Conservation (phyloP, 1,140 invertebrate genomes). For the Cryptotermes secundus region DNA sequence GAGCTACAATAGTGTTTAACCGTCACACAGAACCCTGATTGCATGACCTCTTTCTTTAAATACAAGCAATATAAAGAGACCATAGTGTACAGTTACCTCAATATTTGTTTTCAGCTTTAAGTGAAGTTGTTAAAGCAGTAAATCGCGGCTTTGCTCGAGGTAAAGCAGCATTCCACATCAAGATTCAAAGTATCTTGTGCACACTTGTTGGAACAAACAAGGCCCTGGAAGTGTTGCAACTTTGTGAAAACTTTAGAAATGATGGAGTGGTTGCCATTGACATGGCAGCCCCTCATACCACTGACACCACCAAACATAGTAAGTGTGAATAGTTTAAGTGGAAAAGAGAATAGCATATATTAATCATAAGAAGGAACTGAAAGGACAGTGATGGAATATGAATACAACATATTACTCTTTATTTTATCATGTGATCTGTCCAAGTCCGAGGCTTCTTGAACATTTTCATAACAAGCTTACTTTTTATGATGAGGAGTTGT, state of each 20-base stretch:
- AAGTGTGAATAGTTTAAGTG: not conserved
- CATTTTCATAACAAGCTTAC: too few relatives aligned
- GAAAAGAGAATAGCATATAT: too few relatives aligned
- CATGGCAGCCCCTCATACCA: constrained; percentile 48
- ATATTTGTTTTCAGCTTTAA: constrained; percentile 31
- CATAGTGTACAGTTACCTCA: not conserved
- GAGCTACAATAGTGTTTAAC: too few relatives aligned
- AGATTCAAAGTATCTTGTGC: constrained; percentile 51
- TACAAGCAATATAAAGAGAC: too few relatives aligned
- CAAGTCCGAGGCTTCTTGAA: too few relatives aligned
- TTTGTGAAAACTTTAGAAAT: constrained; percentile 52
- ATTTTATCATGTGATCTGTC: too few relatives aligned
- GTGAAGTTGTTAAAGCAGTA: constrained; percentile 52
- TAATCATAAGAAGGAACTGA: too few relatives aligned
- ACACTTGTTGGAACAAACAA: constrained; percentile 43
- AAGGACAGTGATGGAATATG: too few relatives aligned
- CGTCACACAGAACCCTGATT: too few relatives aligned
- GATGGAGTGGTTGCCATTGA: constrained; percentile 62
- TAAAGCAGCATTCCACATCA: constrained; percentile 53
- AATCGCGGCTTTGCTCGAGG: constrained; percentile 52
- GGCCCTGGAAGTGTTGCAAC: constrained; percentile 52
- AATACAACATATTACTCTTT: too few relatives aligned
- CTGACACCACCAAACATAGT: constrained; percentile 21
- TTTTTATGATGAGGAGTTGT: too few relatives aligned
- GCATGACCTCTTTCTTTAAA: too few relatives aligned